Evolutionary conservation across 2,888 invertebrate species (phyloP), one percentile per base, ranked within the genome.

Genomic region (Cheiracanthium punctorium): DNA sequence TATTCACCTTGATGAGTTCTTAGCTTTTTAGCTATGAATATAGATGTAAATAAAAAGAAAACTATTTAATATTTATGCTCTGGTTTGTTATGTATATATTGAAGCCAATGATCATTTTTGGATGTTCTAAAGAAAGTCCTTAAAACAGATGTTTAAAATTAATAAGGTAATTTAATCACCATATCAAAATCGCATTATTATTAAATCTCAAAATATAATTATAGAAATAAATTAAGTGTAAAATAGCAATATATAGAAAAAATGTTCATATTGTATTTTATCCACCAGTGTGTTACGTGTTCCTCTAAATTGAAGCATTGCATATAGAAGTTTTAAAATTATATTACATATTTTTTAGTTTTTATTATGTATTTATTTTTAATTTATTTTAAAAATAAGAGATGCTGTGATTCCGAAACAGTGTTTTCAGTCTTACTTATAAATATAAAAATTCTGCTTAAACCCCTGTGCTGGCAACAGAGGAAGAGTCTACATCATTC

Each of bases 381-480:
- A n/a, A n/a, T n/a, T n/a, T 58, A 24, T 58, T 24, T 37, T 4
- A 37, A 24, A 24, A 5, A 24, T 58, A 24, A 58, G 24, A 58
- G 24, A 58, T 58, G 24, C 58, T 58, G 58, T 58, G 58, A 58
- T 58, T 58, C n/a, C n/a, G n/a, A n/a, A n/a, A n/a, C n/a, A n/a
- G n/a, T n/a, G n/a, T n/a, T n/a, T n/a, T n/a, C n/a, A n/a, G n/a
- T n/a, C n/a, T n/a, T n/a, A n/a, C n/a, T n/a, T n/a, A 32, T 12
- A 29, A 17, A 67, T 17, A 32, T 67, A 12, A 30, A 24, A 70
- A 20, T 70, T 37, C 10, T 20, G 17, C 4, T 69, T 32, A 32
- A 10, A n/a, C 33, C 20, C 77, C 76, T 82, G 76, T 76, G 82
- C 82, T 82, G 82, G 82, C 12, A 64, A 64, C 76, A 77, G 82